These are phyloP conservation scores for Pipra filicauda DNA, from an alignment of 2,113 vertebrate species.

Conservation along the genomic window DNA sequence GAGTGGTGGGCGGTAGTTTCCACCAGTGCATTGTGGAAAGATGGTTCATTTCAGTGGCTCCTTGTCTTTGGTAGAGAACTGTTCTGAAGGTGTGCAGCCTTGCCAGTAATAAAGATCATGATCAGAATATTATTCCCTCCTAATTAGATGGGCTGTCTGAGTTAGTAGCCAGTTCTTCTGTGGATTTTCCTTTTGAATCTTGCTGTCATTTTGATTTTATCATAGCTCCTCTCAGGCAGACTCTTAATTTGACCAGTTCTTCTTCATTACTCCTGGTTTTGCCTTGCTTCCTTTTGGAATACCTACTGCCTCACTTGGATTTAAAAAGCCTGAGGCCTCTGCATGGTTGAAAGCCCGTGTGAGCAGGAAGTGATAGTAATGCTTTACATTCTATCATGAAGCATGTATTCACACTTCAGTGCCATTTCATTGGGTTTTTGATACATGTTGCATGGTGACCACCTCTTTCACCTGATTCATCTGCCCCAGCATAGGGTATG, in stretches of 20 bases:
- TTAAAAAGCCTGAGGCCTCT: not conserved
- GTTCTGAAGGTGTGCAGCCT: not conserved
- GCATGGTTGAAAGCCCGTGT: not conserved
- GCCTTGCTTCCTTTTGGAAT: not conserved
- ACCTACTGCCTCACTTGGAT: not conserved
- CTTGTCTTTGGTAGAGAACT: not conserved
- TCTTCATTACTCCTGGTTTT: not conserved
- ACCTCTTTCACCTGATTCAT: not conserved
- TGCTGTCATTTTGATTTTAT: not conserved
- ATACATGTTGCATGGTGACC: not conserved
- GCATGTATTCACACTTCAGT: not conserved
- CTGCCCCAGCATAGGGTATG: not conserved
- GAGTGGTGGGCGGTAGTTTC: not conserved
- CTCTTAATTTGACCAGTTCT: not conserved
- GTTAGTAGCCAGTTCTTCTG: not conserved
- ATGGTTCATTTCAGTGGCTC: not conserved
- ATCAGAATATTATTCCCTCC: not conserved
- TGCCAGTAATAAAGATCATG: not conserved
- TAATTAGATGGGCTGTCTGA: not conserved
- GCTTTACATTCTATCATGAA: not conserved
- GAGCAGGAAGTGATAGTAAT: not conserved
- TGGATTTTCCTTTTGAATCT: not conserved
- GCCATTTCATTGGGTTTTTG: not conserved
- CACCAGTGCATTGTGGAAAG: not conserved
- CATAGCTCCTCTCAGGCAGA: not conserved